Base-by-base conservation (phyloP, 2,888 invertebrate genomes). In the Lottia gigantea region DNA sequence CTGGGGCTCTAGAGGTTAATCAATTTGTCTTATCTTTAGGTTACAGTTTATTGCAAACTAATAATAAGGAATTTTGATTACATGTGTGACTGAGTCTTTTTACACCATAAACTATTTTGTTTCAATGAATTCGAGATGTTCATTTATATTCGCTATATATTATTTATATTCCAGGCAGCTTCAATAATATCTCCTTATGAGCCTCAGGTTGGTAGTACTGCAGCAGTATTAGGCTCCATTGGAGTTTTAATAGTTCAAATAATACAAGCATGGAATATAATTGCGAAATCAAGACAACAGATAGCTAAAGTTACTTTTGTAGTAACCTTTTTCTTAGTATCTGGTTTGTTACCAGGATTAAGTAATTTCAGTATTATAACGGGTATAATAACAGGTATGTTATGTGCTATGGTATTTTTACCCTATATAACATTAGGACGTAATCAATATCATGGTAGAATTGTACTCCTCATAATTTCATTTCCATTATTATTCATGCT, bases 371-470 rank as follows among this genome's bases (percentile, higher is more conserved):
- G 77, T 12, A 77, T 79, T 61, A 15, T 85, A 0, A 63, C 74
- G 19, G 84, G 84, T 0, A 66, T 81, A n/a, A 40, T 80, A 15
- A 71, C 76, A n/a, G 85, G 85, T 1, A 67, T 77, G 15, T 68
- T 83, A 0, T 73, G 74, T 65, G 80, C 81, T 3, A 40, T 82
- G n/a, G 64, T 81, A 14, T 63, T 85, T 23, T 70, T 85, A 45
- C 84, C 85, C 0, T 84, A 81, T 72, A 77, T 85, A n/a, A 80
- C 82, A 6, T 81, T 83, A 61, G 78, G 80, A 8, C 72, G 70
- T 26, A 75, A 79, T 70, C 73, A 79, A n/a, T 67, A 69, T 8
- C 63, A 67, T 19, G 68, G 73, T 14, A 73, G 81, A 31, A n/a
- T 76, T 8, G 25, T 78, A 6, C 71, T 82, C 0, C 65, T 81